A percentile compares a stretch with the other conserved stretches of the same genome.
phyloP scores from a whole-genome alignment of 2,888 invertebrate species.

The Branchipolynoe longqiensis region DNA sequence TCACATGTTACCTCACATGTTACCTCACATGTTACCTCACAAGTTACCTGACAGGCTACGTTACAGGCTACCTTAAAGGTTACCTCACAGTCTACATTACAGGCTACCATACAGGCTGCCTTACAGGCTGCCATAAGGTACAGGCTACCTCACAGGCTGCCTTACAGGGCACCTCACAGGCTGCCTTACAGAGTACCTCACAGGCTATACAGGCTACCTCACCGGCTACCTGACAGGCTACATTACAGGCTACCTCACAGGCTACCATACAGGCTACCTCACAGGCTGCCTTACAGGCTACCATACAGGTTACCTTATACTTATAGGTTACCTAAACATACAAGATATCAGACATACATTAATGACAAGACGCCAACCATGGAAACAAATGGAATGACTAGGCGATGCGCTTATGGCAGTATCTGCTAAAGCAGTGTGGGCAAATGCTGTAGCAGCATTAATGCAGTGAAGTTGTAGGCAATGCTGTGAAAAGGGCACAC shows the following conservation, averaged over 20 bases:
- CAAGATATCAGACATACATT: no score
- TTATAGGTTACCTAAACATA: neutral
- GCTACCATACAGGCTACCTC: neutral
- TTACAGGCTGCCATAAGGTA: neutral
- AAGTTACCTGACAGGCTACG: neutral
- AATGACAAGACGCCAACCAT: no score
- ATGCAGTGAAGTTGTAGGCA: no score
- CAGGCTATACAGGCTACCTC: neutral
- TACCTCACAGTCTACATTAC: neutral
- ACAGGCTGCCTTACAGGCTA: neutral
- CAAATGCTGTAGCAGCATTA: no score
- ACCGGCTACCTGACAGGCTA: neutral
- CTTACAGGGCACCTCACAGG: neutral
- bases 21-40: slow-evolving; percentile 1
- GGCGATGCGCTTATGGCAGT: no score
- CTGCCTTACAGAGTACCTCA: neutral
- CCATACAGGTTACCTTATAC: neutral
- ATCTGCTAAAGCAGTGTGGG: no score
- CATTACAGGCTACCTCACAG: neutral
- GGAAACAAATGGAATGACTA: no score
- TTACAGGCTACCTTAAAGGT: neutral
- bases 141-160: neutral
- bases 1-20: slow-evolving; percentile 7
- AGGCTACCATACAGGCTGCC: neutral
- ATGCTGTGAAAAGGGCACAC: no score